Conservation (phyloP, 2,888 invertebrate species). For the Phasia obesa region DNA sequence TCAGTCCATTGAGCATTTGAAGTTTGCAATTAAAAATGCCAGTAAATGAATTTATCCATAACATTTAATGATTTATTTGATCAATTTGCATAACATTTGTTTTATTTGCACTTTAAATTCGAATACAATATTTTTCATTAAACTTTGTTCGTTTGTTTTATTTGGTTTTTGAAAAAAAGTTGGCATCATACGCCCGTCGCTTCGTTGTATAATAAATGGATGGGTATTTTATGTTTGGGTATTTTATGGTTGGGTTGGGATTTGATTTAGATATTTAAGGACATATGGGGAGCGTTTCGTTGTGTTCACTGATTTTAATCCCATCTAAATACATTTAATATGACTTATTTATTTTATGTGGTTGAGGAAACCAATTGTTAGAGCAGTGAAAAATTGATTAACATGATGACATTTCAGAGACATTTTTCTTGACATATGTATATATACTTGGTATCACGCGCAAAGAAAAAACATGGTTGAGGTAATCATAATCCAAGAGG, state of each 20-base stretch:
- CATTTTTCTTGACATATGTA: constrained; percentile 44
- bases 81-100: constrained; percentile 71
- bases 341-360: too few relatives aligned
- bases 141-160: constrained; percentile 10
- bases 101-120: constrained; percentile 49
- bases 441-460: too few relatives aligned
- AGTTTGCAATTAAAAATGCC: constrained; percentile 67
- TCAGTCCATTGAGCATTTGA: constrained; percentile 38
- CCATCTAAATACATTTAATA: background rate
- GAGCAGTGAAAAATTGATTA: background rate
- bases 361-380: too few relatives aligned
- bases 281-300: constrained; percentile 50
- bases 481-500: too few relatives aligned
- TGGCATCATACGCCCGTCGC: constrained; percentile 37
- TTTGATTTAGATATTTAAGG: constrained; percentile 55
- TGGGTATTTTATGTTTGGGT: constrained; percentile 46
- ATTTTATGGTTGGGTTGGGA: constrained; percentile 55
- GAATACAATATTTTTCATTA: constrained; percentile 26
- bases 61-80: constrained; percentile 68
- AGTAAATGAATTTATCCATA: constrained; percentile 71
- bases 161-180: constrained; percentile 16
- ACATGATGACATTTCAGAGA: constrained; percentile 29
- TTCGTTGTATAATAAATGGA: constrained; percentile 44
- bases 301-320: constrained; percentile 13
- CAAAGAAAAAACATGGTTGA: too few relatives aligned